Conservation (phyloP, 2,888 invertebrate genomes). For the Hemistola chrysoprasaria region DNA sequence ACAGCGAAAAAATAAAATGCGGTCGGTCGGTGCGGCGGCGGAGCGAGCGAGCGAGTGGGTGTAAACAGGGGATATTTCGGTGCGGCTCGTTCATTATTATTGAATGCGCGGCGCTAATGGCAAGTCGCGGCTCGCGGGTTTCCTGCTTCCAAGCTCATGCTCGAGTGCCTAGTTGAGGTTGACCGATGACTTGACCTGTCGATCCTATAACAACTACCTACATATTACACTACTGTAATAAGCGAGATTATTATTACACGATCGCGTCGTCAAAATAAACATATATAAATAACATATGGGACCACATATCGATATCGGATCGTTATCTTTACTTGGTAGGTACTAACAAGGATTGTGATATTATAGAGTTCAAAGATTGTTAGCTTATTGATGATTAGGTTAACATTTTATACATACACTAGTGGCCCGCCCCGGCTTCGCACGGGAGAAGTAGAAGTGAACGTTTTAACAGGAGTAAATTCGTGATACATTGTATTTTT, state of each 20-base stretch:
- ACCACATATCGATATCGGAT: too few species aligned
- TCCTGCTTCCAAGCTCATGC: conserved; percentile 30
- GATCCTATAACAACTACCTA: too few species aligned
- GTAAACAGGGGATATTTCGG: conserved; percentile 81
- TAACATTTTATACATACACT: too few species aligned
- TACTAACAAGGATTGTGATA: too few species aligned
- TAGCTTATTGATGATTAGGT: too few species aligned
- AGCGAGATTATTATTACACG: conserved; percentile 5
- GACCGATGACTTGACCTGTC: conserved; percentile 28
- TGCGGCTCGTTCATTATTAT: conserved; percentile 81
- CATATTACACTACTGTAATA: background rate
- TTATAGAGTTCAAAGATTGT: too few species aligned
- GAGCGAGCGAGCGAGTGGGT: conserved; percentile 75
- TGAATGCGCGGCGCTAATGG: conserved; percentile 79
- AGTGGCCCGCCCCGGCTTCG: too few species aligned
- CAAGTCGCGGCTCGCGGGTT: conserved; percentile 52
- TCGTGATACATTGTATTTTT: too few species aligned
- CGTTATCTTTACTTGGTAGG: too few species aligned
- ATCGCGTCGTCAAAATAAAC: conserved; percentile 10
- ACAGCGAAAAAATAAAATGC: conserved; percentile 83
- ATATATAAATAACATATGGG: too few species aligned
- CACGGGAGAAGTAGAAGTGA: too few species aligned
- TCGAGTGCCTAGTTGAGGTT: conserved; percentile 31
- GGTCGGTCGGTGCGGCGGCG: conserved; percentile 76
- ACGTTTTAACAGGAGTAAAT: too few species aligned